A percentile compares a stretch with the other conserved stretches of the same genome.
phyloP scores from a whole-genome alignment of 2,797 vertebrate genomes.

The Cyprinella venusta region DNA sequence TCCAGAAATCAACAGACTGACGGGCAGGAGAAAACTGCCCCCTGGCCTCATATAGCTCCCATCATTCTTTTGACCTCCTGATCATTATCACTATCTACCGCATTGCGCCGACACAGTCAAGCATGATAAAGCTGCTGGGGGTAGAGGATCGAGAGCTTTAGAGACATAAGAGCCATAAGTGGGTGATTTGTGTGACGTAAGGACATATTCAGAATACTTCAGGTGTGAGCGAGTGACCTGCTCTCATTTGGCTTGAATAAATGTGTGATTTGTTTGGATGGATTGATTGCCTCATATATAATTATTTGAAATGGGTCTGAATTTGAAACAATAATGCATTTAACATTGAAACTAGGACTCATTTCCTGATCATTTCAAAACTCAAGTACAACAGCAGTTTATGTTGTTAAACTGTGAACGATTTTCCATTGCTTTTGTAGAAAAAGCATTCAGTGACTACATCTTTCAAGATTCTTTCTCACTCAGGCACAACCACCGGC shows the following conservation, averaged over 20 bases:
- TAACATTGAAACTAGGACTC: not conserved
- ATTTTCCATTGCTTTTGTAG: not conserved
- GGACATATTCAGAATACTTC: constrained; percentile 3
- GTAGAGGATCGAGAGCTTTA: not conserved
- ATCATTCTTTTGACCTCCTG: constrained; percentile 49
- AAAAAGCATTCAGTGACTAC: not conserved
- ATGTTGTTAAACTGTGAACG: not conserved
- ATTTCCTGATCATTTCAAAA: not conserved
- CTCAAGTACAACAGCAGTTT: not conserved
- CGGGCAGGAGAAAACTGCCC: constrained; percentile 40
- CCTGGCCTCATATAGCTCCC: constrained; percentile 24
- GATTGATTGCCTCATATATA: too few relatives aligned
- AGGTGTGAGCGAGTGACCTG: constrained; percentile 22
- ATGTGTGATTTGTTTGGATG: not conserved
- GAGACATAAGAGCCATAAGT: not conserved
- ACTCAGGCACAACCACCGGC: not conserved
- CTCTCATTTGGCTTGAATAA: not conserved
- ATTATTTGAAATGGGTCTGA: not conserved
- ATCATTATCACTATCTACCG: constrained; percentile 46
- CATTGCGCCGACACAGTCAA: constrained; percentile 41
- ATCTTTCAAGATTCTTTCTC: not conserved
- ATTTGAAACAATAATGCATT: not conserved
- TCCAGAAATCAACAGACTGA: constrained; percentile 21
- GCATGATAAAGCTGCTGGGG: constrained; percentile 46
- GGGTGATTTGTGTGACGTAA: constrained; percentile 35